Conservation (phyloP, 2,797 vertebrate genomes). For the Chelonia mydas region DNA sequence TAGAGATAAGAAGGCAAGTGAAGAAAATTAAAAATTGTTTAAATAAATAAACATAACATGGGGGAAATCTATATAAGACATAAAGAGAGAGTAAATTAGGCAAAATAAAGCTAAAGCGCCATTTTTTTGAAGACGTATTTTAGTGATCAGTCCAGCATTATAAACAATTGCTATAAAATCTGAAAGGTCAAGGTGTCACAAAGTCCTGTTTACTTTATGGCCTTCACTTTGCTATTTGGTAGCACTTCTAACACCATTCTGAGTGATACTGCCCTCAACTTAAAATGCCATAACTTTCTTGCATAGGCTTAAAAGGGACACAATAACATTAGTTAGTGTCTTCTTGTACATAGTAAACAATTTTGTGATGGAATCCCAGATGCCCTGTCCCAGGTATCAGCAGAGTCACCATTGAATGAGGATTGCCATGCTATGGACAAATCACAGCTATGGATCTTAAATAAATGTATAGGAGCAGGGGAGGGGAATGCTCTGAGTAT, state of each 20-base stretch:
- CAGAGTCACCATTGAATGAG: background rate
- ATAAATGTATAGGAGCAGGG: rapidly evolving
- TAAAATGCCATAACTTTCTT: conserved; percentile 68
- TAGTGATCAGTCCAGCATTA: conserved; percentile 71
- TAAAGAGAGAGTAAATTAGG: conserved; percentile 49
- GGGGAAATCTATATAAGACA: conserved; percentile 47
- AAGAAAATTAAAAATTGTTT: conserved; percentile 38
- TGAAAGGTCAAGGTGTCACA: conserved; percentile 72
- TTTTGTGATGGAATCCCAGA: conserved; percentile 1
- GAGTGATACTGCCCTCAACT: conserved; percentile 68
- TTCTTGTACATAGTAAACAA: conserved; percentile 46
- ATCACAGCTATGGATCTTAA: background rate
- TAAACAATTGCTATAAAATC: conserved; percentile 76
- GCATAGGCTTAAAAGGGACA: conserved; percentile 70
- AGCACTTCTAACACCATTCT: conserved; percentile 53
- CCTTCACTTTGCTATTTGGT: conserved; percentile 75
- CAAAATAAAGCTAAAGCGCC: conserved; percentile 17
- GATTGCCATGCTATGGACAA: background rate
- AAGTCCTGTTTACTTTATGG: conserved; percentile 75
- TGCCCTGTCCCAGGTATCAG: background rate
- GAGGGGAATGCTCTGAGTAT: rapidly evolving
- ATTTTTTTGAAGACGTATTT: conserved; percentile 57
- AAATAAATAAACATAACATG: conserved; percentile 62
- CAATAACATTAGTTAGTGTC: conserved; percentile 72
- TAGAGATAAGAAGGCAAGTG: conserved; percentile 60